Percentiles rank a stretch among this genome's conserved stretches.
These are phyloP conservation scores for Lasioglossum calceatum DNA, from an alignment of 2,888 invertebrate species.

Conservation along the genomic window DNA sequence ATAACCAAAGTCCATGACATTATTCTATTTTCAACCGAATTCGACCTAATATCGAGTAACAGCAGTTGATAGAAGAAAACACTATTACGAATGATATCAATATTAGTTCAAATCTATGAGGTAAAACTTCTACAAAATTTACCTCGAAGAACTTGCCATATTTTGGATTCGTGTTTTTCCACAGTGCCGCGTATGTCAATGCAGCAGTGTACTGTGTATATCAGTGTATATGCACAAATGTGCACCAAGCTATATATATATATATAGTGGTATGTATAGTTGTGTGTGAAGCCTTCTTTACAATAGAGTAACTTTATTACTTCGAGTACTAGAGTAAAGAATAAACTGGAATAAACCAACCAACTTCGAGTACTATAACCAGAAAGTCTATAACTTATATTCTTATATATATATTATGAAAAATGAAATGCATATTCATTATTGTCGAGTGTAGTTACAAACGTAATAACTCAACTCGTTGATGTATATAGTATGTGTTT, in stretches of 20 bases:
- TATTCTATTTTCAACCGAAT: slow-evolving; percentile 6
- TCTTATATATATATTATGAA: neutral
- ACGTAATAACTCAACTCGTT: neutral
- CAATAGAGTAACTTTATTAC: neutral
- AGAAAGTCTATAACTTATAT: neutral
- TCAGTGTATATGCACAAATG: slow-evolving; percentile 4
- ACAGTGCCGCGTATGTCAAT: slow-evolving; percentile 58
- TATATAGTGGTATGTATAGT: neutral
- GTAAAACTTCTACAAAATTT: slow-evolving; percentile 79
- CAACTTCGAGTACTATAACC: neutral
- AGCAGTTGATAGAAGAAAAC: neutral
- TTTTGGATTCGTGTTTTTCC: slow-evolving; percentile 76
- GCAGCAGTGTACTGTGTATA: slow-evolving; percentile 14
- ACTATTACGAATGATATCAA: neutral
- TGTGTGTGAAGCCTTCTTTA: neutral
- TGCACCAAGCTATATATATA: neutral
- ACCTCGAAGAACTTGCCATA: slow-evolving; percentile 90
- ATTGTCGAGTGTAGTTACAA: neutral
- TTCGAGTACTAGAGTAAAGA: neutral
- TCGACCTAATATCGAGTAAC: neutral
- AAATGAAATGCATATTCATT: neutral
- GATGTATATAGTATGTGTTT: neutral
- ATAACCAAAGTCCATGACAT: slow-evolving; percentile 50
- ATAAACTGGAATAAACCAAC: too few relatives aligned
- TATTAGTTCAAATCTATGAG: neutral